A percentile compares a stretch with the other conserved stretches of the same genome.
These are phyloP conservation scores for Vanessa tameamea DNA, from an alignment of 1,140 invertebrate species.

Conservation along the genomic window DNA sequence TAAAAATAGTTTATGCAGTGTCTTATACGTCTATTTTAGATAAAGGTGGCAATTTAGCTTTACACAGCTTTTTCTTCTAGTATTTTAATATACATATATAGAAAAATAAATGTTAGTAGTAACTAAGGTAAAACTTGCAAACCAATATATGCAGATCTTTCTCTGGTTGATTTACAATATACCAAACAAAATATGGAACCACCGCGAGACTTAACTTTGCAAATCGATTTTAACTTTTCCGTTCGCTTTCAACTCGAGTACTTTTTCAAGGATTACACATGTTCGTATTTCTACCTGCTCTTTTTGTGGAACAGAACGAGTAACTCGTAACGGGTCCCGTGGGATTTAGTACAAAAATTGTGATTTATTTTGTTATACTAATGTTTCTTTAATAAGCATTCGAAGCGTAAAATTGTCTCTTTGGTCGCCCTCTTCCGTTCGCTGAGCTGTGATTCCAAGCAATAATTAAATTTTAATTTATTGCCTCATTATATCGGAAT, in stretches of 20 bases:
- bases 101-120: no score
- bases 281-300: neutral
- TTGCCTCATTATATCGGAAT: constrained; percentile 34
- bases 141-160: no score
- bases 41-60: no score
- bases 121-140: no score
- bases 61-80: no score
- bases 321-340: constrained; percentile 8
- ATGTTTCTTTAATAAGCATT: constrained; percentile 33
- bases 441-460: constrained; percentile 22
- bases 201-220: constrained; percentile 4
- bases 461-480: constrained; percentile 40
- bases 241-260: constrained; percentile 17
- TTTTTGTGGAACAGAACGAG: neutral
- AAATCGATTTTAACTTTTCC: constrained; percentile 6
- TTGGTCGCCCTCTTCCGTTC: constrained; percentile 30
- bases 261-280: constrained; percentile 11
- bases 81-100: no score
- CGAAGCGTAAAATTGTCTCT: constrained; percentile 39
- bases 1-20: no score
- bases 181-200: neutral
- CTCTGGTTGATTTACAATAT: neutral
- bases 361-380: constrained; percentile 35
- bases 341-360: constrained; percentile 9
- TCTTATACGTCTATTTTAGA: no score